Evolutionary conservation across 2,113 vertebrate species (phyloP).

Genomic region (Thymallus thymallus): DNA sequence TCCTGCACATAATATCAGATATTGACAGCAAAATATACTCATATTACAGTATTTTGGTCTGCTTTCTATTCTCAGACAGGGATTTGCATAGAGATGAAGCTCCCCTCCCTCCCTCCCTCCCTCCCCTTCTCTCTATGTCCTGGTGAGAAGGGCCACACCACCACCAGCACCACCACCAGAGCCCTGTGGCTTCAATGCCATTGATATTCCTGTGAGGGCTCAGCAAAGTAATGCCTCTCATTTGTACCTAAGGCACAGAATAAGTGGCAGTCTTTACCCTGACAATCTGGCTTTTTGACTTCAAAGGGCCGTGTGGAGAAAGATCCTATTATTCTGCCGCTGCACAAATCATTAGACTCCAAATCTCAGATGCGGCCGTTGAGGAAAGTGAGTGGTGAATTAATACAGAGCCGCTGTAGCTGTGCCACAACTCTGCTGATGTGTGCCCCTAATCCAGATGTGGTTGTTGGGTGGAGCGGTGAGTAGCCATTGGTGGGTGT

Average conservation of each 20-base stretch:
- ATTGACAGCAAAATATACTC: too few relatives aligned
- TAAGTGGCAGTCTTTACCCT: conserved; percentile 64
- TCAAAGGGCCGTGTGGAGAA: conserved; percentile 63
- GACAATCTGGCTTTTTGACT: conserved; percentile 60
- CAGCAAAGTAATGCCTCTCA: conserved; percentile 55
- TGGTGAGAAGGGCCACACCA: not conserved
- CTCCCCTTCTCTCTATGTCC: not conserved
- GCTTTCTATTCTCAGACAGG: too few relatives aligned
- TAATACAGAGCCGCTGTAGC: conserved; percentile 31
- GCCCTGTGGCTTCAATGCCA: conserved; percentile 10
- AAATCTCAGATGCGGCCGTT: conserved; percentile 46
- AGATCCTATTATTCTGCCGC: conserved; percentile 62
- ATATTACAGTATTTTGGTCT: too few relatives aligned
- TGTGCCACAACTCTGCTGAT: conserved; percentile 11
- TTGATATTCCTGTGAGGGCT: conserved; percentile 56
- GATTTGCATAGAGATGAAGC: too few relatives aligned
- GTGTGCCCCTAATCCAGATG: conserved; percentile 5
- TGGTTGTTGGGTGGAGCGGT: not conserved
- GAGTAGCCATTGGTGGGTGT: not conserved
- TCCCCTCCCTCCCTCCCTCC: not conserved
- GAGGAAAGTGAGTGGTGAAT: conserved; percentile 45
- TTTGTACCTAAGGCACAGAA: conserved; percentile 63
- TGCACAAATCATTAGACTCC: conserved; percentile 54
- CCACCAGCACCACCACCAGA: not conserved
- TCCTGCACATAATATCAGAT: too few relatives aligned